Evolutionary conservation across 2,797 vertebrate genomes (phyloP).

Genomic region (Masticophis lateralis): DNA sequence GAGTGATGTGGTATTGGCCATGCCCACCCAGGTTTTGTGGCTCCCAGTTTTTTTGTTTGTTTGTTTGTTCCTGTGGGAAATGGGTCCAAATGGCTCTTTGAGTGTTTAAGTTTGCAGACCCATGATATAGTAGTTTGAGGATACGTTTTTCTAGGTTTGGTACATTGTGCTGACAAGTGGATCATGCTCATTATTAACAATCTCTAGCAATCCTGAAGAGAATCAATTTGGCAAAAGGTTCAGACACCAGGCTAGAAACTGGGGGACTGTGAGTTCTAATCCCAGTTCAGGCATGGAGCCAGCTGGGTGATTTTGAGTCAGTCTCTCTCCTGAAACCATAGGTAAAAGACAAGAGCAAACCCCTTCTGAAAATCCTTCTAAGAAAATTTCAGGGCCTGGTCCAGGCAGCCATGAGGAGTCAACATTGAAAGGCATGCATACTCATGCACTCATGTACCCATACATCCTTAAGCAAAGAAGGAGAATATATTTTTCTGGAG

Average conservation of each 20-base stretch:
- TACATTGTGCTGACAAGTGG: not conserved
- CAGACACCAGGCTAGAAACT: not conserved
- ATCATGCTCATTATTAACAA: constrained; percentile 45
- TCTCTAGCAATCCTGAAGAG: constrained; percentile 39
- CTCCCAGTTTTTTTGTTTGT: too few relatives aligned
- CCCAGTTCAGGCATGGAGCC: not conserved
- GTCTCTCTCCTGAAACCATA: not conserved
- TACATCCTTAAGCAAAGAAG: constrained; percentile 45
- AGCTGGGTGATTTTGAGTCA: not conserved
- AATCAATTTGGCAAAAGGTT: not conserved
- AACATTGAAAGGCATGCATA: not conserved
- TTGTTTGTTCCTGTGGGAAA: too few relatives aligned
- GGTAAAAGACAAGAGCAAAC: not conserved
- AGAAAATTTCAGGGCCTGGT: not conserved
- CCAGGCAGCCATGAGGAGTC: not conserved
- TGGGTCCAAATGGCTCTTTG: too few relatives aligned
- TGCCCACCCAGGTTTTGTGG: too few relatives aligned
- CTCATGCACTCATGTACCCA: not conserved
- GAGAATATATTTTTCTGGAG: constrained; percentile 44
- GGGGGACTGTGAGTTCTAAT: not conserved
- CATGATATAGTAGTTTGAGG: constrained; percentile 11
- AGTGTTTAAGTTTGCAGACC: too few relatives aligned
- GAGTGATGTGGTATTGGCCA: too few relatives aligned
- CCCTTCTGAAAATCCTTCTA: not conserved
- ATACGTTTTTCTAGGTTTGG: constrained; percentile 32